These are phyloP conservation scores for Strix occidentalis DNA, from an alignment of 2,797 vertebrate species.

Conservation along the genomic window DNA sequence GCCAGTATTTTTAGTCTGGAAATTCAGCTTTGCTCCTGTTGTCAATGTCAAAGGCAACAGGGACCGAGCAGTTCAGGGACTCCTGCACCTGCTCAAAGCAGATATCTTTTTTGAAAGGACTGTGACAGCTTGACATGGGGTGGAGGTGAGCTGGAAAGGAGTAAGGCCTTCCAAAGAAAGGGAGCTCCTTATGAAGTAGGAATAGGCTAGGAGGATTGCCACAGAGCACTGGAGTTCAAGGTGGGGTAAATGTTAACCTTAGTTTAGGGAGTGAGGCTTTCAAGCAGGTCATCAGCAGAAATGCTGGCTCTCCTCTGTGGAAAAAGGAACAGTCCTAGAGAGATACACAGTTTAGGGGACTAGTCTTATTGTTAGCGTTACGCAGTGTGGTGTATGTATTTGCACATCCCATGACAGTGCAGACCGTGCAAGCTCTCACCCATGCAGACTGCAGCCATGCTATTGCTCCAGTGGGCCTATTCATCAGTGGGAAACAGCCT, in stretches of 20 bases:
- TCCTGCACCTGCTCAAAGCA: not conserved
- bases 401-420: not conserved
- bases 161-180: not conserved
- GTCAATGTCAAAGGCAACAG: not conserved
- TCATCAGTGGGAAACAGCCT: not conserved
- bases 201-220: not conserved
- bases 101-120: not conserved
- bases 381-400: accelerated
- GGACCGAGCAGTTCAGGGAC: not conserved
- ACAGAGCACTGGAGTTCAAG: not conserved
- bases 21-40: not conserved
- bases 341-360: not conserved
- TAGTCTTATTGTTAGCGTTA: not conserved
- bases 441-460: not conserved
- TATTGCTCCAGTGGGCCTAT: not conserved
- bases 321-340: not conserved
- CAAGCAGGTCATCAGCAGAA: not conserved
- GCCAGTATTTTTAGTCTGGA: accelerated
- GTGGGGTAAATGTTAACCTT: not conserved
- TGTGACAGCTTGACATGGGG: not conserved
- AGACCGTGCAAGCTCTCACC: not conserved
- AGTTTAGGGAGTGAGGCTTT: not conserved
- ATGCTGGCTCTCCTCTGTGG: not conserved
- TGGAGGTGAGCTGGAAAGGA: not conserved
- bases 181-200: not conserved